Conservation (phyloP, 2,888 invertebrate species). For the Antheraea assamensis region DNA sequence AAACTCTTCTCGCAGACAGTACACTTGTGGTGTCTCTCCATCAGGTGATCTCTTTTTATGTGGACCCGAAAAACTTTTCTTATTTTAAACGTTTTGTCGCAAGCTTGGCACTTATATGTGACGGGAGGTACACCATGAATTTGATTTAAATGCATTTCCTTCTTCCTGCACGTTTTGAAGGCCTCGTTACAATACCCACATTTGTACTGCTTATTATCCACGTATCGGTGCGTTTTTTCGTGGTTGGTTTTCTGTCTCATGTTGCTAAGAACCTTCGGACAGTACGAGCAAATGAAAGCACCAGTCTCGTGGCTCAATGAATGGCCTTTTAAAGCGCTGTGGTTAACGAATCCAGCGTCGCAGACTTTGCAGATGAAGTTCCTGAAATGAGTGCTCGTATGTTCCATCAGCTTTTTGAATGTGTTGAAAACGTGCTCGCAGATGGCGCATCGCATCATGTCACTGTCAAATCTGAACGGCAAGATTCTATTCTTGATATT, state of each 20-base stretch:
- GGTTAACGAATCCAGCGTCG: conserved; percentile 39
- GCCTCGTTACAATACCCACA: conserved; percentile 52
- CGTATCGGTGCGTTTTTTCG: conserved; percentile 43
- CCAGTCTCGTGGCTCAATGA: conserved; percentile 32
- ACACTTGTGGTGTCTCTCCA: conserved; percentile 54
- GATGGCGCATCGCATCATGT: conserved; percentile 38
- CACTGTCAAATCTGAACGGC: conserved; percentile 44
- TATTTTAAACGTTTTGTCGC: conserved; percentile 50
- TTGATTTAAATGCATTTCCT: conserved; percentile 48
- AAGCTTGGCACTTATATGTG: conserved; percentile 52
- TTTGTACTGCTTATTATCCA: conserved; percentile 45
- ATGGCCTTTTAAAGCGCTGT: conserved; percentile 24
- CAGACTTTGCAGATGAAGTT: conserved; percentile 45
- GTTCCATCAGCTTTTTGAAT: conserved; percentile 44
- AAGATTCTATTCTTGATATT: conserved; percentile 40
- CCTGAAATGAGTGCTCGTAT: conserved; percentile 47
- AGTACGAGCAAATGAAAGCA: conserved; percentile 33
- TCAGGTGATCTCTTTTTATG: conserved; percentile 54
- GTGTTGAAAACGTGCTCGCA: conserved; percentile 40
- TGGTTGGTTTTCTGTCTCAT: conserved; percentile 39
- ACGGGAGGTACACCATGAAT: conserved; percentile 45
- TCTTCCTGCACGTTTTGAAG: conserved; percentile 52
- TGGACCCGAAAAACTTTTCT: conserved; percentile 51
- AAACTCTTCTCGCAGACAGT: conserved; percentile 52
- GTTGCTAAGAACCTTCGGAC: conserved; percentile 33